Evolutionary conservation across 1,140 invertebrate species (phyloP).

Genomic region (Andrena cerasifolii): DNA sequence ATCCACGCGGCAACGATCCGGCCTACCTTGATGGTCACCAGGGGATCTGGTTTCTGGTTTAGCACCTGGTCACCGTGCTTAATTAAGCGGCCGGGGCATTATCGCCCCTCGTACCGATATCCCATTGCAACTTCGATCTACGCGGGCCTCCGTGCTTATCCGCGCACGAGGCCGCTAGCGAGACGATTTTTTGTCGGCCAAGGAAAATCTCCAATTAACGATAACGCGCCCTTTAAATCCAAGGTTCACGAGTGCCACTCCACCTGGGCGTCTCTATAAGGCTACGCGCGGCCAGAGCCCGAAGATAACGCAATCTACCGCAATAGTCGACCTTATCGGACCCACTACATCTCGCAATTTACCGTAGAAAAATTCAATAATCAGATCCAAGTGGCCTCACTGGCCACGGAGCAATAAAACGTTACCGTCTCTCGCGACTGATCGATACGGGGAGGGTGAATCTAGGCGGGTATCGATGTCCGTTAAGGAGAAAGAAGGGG

Average conservation of each 20-base stretch:
- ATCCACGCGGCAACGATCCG: constrained; percentile 9
- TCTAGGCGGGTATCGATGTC: not conserved
- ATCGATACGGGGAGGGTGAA: not conserved
- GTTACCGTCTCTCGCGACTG: not conserved
- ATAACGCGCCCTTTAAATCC: not conserved
- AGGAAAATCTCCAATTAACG: not conserved
- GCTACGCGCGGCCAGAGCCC: not conserved
- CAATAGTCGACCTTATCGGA: not conserved
- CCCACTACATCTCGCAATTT: not conserved
- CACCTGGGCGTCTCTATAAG: not conserved
- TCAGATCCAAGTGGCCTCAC: not conserved
- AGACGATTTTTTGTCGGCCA: constrained; percentile 5
- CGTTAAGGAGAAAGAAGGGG: not conserved
- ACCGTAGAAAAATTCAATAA: constrained; percentile 3
- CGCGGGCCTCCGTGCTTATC: not conserved
- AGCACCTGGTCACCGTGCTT: constrained; percentile 22
- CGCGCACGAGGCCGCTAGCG: not conserved
- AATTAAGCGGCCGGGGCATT: constrained; percentile 30
- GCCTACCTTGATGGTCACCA: not conserved
- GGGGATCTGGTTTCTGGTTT: constrained; percentile 44
- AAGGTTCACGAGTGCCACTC: not conserved
- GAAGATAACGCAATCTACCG: constrained; percentile 9
- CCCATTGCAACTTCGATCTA: not conserved
- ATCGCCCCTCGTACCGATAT: constrained; percentile 13
- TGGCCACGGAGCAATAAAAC: no score